A percentile compares a stretch with the other conserved stretches of the same genome.
These are phyloP conservation scores for Plebejus anna DNA, from an alignment of 2,888 invertebrate genomes.

Conservation along the genomic window DNA sequence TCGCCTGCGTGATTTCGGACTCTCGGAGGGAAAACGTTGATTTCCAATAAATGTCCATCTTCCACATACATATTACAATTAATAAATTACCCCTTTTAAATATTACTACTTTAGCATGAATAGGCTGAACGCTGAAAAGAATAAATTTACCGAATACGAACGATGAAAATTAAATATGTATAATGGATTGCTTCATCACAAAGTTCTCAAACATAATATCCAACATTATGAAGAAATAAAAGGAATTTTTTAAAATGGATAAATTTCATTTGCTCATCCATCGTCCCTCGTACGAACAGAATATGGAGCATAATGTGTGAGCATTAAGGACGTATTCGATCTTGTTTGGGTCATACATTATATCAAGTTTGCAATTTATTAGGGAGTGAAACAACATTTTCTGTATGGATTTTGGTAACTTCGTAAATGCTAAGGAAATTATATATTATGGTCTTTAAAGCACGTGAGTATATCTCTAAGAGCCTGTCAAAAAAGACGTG, in stretches of 20 bases:
- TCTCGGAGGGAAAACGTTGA: no score
- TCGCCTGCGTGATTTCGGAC: no score
- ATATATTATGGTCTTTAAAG: not conserved
- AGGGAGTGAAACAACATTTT: not conserved
- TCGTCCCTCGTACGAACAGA: not conserved
- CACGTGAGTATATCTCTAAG: not conserved
- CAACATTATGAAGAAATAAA: not conserved
- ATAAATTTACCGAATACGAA: not conserved
- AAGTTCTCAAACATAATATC: not conserved
- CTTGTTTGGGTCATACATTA: conserved; percentile 13
- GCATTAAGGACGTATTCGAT: conserved; percentile 6
- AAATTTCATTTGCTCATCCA: conserved; percentile 17
- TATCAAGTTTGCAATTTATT: conserved; percentile 15
- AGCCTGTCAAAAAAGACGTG: no score
- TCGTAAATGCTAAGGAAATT: not conserved
- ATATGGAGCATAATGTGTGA: not conserved
- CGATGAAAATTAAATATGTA: not conserved
- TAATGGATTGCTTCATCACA: not conserved
- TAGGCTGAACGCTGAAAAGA: not conserved
- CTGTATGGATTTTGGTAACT: conserved; percentile 1
- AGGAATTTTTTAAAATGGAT: conserved; percentile 1
- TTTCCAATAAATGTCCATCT: no score
- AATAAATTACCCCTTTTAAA: no score
- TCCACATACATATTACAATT: no score
- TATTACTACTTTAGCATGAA: no score